These are phyloP conservation scores for Lasiommata megera DNA, from an alignment of 2,888 invertebrate genomes.

Conservation along the genomic window DNA sequence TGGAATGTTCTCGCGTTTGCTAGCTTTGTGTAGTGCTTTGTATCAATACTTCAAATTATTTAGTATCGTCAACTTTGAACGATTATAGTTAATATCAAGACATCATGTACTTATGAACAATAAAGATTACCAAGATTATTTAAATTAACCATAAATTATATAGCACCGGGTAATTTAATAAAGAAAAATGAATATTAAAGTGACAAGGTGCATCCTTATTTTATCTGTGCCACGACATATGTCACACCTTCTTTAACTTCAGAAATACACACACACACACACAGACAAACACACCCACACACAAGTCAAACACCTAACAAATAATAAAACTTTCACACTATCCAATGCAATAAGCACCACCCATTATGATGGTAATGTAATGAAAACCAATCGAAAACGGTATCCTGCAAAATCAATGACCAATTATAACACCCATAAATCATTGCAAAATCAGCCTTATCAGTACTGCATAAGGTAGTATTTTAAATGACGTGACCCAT, in stretches of 20 bases:
- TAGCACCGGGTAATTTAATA: background rate
- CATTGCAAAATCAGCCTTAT: slow-evolving; percentile 23
- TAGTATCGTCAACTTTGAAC: too few species aligned
- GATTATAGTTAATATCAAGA: too few species aligned
- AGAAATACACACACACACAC: background rate
- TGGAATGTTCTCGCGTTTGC: too few species aligned
- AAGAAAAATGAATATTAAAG: background rate
- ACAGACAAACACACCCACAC: background rate
- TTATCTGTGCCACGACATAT: background rate
- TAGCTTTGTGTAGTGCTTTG: too few species aligned
- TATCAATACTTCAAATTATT: too few species aligned
- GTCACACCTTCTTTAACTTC: background rate
- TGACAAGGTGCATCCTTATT: background rate
- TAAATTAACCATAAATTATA: background rate
- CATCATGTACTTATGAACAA: too few species aligned
- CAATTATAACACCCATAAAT: slow-evolving; percentile 7
- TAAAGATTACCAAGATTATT: too few species aligned
- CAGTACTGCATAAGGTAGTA: slow-evolving; percentile 21
- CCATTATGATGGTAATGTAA: slow-evolving; percentile 1
- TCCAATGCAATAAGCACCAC: background rate
- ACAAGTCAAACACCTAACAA: background rate
- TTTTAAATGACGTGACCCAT: slow-evolving; percentile 10
- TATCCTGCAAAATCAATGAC: slow-evolving; percentile 11
- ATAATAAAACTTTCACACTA: background rate
- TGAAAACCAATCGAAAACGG: background rate